These are phyloP conservation scores for Eupithecia pulchellata DNA, from an alignment of 2,888 invertebrate species.

Conservation along the genomic window DNA sequence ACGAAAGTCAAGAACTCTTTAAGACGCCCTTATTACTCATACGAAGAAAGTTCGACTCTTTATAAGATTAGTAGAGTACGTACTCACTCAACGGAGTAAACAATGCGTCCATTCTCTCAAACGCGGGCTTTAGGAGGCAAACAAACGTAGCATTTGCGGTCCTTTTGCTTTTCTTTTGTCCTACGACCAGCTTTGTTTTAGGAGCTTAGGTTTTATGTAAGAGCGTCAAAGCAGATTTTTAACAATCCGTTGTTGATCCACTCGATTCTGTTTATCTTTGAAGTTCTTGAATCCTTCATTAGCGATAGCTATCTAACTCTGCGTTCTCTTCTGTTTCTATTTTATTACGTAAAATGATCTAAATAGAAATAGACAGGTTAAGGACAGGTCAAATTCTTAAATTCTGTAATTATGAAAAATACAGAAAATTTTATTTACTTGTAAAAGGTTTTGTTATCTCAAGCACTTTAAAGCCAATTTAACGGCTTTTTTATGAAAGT, in stretches of 20 bases:
- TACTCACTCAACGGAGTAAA: constrained; percentile 47
- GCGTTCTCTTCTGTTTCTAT: not conserved
- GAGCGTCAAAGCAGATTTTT: constrained; percentile 31
- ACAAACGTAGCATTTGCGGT: constrained; percentile 48
- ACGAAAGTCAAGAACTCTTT: constrained; percentile 49
- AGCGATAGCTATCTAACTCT: not conserved
- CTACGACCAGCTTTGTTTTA: constrained; percentile 45
- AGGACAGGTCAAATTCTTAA: not conserved
- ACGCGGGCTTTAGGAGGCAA: constrained; percentile 47
- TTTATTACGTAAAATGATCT: not conserved
- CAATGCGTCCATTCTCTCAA: constrained; percentile 48
- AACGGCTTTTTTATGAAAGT: not conserved
- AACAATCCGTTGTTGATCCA: constrained; percentile 19
- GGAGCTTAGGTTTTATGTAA: constrained; percentile 40
- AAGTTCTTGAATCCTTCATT: constrained; percentile 4
- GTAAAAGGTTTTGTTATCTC: not conserved
- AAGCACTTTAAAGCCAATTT: not conserved
- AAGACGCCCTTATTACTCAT: constrained; percentile 49
- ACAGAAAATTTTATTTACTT: no score
- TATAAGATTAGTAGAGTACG: constrained; percentile 49
- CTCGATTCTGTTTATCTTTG: constrained; percentile 17
- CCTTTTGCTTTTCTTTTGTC: constrained; percentile 48
- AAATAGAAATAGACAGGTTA: not conserved
- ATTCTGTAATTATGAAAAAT: not conserved
- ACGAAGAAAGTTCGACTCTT: constrained; percentile 48